Evolutionary conservation across 2,888 invertebrate genomes (phyloP).

Genomic region (Osedax fenrisi): DNA sequence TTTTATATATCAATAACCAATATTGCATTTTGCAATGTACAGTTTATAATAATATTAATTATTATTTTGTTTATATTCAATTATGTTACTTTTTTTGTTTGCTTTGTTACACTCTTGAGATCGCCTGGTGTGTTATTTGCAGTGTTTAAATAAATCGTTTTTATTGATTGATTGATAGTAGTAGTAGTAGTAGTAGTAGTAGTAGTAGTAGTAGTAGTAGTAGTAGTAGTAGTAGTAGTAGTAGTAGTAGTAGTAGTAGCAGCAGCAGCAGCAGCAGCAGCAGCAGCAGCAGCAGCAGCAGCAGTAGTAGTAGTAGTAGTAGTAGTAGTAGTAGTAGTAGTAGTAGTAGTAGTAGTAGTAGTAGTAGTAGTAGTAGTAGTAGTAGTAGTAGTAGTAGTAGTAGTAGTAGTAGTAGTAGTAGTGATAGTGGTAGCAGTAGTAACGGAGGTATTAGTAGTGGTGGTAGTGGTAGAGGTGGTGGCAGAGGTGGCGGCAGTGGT

Average conservation of each 20-base stretch:
- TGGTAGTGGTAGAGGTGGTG: no score
- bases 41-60: no score
- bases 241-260: slow-evolving; percentile 24
- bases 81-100: no score
- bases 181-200: slow-evolving; percentile 22
- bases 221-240: slow-evolving; percentile 15
- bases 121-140: no score
- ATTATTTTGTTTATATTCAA: no score
- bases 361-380: slow-evolving; percentile 26
- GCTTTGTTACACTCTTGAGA: no score
- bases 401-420: slow-evolving; percentile 24
- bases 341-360: slow-evolving; percentile 25
- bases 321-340: slow-evolving; percentile 25
- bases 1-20: no score
- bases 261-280: slow-evolving; percentile 26
- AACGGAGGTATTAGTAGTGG: no score
- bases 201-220: slow-evolving; percentile 24
- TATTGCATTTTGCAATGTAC: no score
- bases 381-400: slow-evolving; percentile 14
- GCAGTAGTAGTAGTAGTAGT: slow-evolving; percentile 26
- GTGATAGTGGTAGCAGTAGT: slow-evolving; percentile 14
- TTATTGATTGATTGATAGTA: no score
- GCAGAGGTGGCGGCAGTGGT: no score
- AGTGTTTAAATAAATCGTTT: no score
- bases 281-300: slow-evolving; percentile 25